These are phyloP conservation scores for Alouatta palliata DNA, from an alignment of 2,113 vertebrate genomes.

Conservation along the genomic window DNA sequence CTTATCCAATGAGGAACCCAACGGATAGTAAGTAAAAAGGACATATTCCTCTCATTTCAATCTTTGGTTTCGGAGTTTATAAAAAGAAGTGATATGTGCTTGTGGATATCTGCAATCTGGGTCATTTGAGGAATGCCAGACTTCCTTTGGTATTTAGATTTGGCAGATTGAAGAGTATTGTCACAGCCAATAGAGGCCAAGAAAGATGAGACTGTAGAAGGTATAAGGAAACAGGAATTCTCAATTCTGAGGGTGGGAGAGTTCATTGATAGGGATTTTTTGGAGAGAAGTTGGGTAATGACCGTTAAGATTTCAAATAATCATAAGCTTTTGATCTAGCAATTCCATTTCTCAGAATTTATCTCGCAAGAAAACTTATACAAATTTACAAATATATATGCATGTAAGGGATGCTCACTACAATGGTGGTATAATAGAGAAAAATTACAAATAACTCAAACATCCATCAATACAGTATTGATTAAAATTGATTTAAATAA, in stretches of 20 bases:
- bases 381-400: not conserved
- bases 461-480: not conserved
- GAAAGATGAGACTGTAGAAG: not conserved
- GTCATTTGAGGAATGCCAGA: not conserved
- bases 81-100: not conserved
- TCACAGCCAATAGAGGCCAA: constrained; percentile 22
- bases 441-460: constrained; percentile 40
- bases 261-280: not conserved
- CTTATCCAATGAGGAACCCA: constrained; percentile 96
- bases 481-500: constrained; percentile 51
- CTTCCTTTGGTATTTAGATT: constrained; percentile 35
- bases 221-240: not conserved
- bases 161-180: not conserved
- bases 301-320: constrained; percentile 33
- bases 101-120: not conserved
- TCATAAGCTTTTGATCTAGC: not conserved
- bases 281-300: not conserved
- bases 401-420: not conserved
- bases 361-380: constrained; percentile 28
- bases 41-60: not conserved
- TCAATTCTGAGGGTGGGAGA: not conserved
- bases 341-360: constrained; percentile 46
- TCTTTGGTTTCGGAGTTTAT: constrained; percentile 6
- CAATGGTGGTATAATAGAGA: not conserved
- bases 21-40: constrained; percentile 93